Evolutionary conservation across 2,113 vertebrate genomes (phyloP).

Genomic region (Pholis gunnellus): DNA sequence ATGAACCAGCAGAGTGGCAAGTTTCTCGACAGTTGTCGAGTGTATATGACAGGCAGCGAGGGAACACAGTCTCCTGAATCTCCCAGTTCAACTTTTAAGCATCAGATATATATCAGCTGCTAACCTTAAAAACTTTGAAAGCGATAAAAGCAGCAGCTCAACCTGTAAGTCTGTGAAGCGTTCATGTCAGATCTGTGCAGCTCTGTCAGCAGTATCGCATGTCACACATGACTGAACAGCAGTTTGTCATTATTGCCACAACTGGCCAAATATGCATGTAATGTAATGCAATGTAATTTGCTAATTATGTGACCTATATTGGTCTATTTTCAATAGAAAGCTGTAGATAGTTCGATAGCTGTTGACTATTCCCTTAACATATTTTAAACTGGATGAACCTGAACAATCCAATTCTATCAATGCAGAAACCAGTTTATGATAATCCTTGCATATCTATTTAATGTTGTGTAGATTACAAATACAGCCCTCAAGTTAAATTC

Average conservation of each 20-base stretch:
- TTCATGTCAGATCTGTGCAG: not conserved
- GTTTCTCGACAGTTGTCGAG: not conserved
- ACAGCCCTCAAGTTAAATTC: not conserved
- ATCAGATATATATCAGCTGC: not conserved
- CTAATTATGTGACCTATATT: not conserved
- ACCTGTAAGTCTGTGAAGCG: too few relatives aligned
- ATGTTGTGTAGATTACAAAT: not conserved
- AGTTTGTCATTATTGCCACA: not conserved
- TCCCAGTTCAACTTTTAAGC: not conserved
- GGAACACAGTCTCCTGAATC: not conserved
- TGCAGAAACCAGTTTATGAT: not conserved
- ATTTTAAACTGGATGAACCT: not conserved
- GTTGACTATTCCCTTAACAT: not conserved
- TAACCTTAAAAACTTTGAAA: not conserved
- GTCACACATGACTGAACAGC: not conserved
- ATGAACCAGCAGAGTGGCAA: not conserved
- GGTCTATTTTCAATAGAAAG: not conserved
- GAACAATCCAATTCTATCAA: not conserved
- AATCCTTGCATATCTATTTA: not conserved
- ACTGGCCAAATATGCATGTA: not conserved
- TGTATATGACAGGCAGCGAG: too few relatives aligned
- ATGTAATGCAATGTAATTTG: not conserved
- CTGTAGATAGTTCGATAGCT: not conserved
- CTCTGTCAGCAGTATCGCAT: not conserved
- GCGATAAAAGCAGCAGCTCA: not conserved